Base-by-base conservation (phyloP, 2,797 vertebrate species). In the Argya squamiceps region DNA sequence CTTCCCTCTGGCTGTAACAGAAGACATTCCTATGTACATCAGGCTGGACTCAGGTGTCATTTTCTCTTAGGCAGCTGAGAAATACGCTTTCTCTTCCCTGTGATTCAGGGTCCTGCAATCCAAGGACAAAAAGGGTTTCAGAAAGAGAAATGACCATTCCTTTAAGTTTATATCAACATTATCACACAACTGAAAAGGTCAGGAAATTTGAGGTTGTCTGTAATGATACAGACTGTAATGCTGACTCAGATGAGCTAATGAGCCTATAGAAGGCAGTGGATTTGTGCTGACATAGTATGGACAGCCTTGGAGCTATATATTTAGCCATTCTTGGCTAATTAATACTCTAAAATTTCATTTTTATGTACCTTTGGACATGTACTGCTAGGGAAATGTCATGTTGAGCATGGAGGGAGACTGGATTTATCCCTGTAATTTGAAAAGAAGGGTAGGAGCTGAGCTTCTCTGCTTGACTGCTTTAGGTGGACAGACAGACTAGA, bases 121-220 rank as follows among this genome's bases (percentile, higher is more conserved):
- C 7, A 3, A 91, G 64, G 69, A 91, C 73, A 89, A 84, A 88
- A 88, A 75, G 23, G 34, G 44, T 65, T 95, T 95, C 50, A 67
- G 82, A 53, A 93, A 88, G 67, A 92, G 79, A 91, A 96, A 81
- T 88, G 39, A 59, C 44, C 73, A 43, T 88, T 88, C 50, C 69
- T 93, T 81, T 92, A 92, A 70, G 71, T 94, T 96, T 86, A 76
- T 92, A 84, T 95, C 90, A 93, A 88, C 37, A 64, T 94, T 92
- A 91, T 89, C 63, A 79, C 62, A 83, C 22, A 4, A n/a, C 29
- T 67, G 84, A 91, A 94, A 96, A 96, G 50, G 76, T 94, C 73
- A 91, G 69, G 77, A 76, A 78, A 84, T 81, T 69, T 5, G 2
- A 56, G 65, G 64, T 65, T 46, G 49, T 71, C 75, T 88, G 58